A percentile compares a stretch with the other conserved stretches of the same genome.
phyloP scores from a whole-genome alignment of 2,888 invertebrate genomes.

The Muscina levida region DNA sequence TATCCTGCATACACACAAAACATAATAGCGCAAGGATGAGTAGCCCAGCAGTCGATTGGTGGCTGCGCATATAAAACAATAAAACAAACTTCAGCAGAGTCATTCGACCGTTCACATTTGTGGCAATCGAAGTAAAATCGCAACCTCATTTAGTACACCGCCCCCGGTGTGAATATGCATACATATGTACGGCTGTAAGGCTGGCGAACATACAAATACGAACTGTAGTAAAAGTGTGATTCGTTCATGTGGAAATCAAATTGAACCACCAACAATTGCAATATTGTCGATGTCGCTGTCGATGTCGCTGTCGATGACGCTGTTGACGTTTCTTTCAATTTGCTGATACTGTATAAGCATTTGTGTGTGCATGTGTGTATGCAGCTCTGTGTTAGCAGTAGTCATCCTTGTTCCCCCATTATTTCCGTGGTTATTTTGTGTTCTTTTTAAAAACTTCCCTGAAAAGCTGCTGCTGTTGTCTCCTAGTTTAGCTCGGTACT shows the following conservation, averaged over 20 bases:
- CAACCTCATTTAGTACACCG: no score
- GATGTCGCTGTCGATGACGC: neutral
- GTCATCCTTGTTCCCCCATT: neutral
- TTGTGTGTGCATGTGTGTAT: neutral
- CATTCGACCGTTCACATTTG: no score
- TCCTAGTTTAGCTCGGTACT: neutral
- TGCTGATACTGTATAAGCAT: neutral
- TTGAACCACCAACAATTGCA: slow-evolving; percentile 74
- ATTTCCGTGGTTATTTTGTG: neutral
- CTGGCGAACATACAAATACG: no score
- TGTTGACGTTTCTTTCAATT: neutral
- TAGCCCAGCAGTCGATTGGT: neutral
- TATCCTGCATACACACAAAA: neutral
- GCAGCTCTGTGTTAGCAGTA: no score
- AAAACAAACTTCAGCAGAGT: no score
- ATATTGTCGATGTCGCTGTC: slow-evolving; percentile 49
- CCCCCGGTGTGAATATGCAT: neutral
- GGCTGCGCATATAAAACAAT: no score
- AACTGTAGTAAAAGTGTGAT: slow-evolving; percentile 44
- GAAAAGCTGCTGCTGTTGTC: slow-evolving; percentile 7
- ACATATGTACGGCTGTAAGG: neutral
- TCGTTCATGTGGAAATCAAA: slow-evolving; percentile 77
- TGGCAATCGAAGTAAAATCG: no score
- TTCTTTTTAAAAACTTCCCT: neutral
- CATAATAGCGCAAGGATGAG: neutral